Conservation (phyloP, 2,888 invertebrate species). For the Phortica okadai region DNA sequence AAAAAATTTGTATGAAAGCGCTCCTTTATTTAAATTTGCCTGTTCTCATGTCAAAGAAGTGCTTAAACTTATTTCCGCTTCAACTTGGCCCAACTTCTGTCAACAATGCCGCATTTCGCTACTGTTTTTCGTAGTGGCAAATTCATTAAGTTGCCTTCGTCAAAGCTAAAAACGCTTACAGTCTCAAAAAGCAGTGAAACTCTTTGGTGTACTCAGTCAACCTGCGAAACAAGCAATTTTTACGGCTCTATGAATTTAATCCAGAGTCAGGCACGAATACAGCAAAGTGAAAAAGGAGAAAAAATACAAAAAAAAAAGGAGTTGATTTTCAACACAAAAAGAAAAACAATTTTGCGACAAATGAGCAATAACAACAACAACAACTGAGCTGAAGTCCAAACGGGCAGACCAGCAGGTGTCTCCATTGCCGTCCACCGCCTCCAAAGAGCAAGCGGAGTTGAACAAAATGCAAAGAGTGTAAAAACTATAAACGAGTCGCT, state of each 20-base stretch:
- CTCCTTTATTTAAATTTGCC: no score
- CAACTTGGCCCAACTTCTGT: not conserved
- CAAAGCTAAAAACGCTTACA: constrained; percentile 13
- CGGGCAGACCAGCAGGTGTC: not conserved
- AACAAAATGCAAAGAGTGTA: not conserved
- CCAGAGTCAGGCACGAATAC: constrained; percentile 39
- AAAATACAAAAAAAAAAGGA: not conserved
- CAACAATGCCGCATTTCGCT: not conserved
- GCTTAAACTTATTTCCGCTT: no score
- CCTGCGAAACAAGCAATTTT: constrained; percentile 63
- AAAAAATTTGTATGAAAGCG: no score
- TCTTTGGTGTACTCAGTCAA: not conserved
- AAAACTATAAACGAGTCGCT: constrained; percentile 16
- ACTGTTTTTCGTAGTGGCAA: not conserved
- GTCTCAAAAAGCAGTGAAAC: constrained; percentile 4
- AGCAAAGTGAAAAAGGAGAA: not conserved
- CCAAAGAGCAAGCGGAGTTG: not conserved
- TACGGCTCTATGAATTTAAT: constrained; percentile 65
- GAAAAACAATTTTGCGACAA: constrained; percentile 10
- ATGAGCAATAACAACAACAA: constrained; percentile 2
- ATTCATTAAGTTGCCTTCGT: constrained; percentile 2
- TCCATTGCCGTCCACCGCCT: not conserved
- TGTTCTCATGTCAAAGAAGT: no score
- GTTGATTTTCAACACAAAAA: constrained; percentile 1
- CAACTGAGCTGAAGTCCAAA: not conserved